Base-by-base conservation (phyloP, 2,888 invertebrate species). In the Yponomeuta malinellus region DNA sequence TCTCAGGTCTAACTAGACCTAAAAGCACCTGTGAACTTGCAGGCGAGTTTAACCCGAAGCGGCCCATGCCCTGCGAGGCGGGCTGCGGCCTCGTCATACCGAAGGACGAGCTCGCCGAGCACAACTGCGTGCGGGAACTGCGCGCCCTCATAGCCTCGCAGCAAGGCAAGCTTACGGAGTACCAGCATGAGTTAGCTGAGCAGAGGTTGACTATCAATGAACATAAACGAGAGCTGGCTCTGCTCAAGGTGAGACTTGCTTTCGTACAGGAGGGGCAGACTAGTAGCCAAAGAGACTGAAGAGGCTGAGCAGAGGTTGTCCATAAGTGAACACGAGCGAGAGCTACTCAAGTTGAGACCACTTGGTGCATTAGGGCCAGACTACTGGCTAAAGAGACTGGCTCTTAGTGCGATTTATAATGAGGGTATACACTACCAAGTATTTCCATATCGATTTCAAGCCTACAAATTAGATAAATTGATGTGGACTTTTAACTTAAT, bases 81-180 rank as follows among this genome's bases (percentile, higher is more conserved):
- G 98, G 98, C 31, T 99, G 98, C 81, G 98, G 98, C 33, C 94
- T 98, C 69, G 96, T 98, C 71, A 97, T 98, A 80, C 98, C 98
- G 10, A 98, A 98, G 90, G 98, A 98, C 89, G 98, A 98, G 88
- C 87, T 98, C 0, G 96, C 97, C 83, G 97, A 97, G 78, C 98
- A 99, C 87, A 98, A 98, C 84, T 99, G 98, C 86, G 96, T 98
- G 29, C 93, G 96, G 73, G 98, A 98, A 85, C 88, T 99, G 48
- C 94, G 98, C 63, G 94, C 95, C 9, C 90, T 98, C 68, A 96
- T 98, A 74, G 95, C 96, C 73, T 95, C 96, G 15, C 98, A 98
- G 82, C 96, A 98, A 77, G 95, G 96, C 78, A 97, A 97, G 85
- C 93, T 98, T 72, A 94, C 94, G 2, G 97, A 97, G 78, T 95